These are phyloP conservation scores for Thymelicus acteon DNA, from an alignment of 2,888 invertebrate genomes.

Conservation along the genomic window DNA sequence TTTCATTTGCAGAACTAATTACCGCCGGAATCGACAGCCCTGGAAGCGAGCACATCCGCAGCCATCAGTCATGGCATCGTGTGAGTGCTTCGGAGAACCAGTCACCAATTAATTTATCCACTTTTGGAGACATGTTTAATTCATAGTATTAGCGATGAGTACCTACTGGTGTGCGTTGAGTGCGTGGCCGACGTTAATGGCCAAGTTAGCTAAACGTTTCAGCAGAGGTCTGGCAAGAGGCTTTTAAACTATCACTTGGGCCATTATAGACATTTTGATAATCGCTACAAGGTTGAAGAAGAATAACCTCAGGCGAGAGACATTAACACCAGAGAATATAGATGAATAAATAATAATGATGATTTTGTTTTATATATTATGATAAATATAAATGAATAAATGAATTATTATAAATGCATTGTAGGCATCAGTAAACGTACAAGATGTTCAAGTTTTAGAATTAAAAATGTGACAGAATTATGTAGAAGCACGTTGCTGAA, in stretches of 20 bases:
- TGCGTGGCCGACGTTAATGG: constrained; percentile 31
- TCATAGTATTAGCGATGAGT: constrained; percentile 47
- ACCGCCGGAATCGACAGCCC: constrained; percentile 42
- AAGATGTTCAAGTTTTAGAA: constrained; percentile 18
- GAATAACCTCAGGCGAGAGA: constrained; percentile 10
- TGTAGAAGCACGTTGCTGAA: neutral
- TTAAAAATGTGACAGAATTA: constrained; percentile 3
- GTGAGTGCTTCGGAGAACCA: constrained; percentile 58
- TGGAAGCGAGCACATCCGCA: constrained; percentile 46
- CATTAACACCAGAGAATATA: constrained; percentile 11
- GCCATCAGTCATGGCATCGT: constrained; percentile 44
- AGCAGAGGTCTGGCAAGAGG: constrained; percentile 19
- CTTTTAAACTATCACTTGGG: constrained; percentile 37
- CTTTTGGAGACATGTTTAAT: constrained; percentile 67
- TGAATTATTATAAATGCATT: constrained; percentile 8
- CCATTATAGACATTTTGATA: constrained; percentile 30
- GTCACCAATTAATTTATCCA: constrained; percentile 68
- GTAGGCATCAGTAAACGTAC: constrained; percentile 19
- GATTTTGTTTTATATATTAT: too few species aligned
- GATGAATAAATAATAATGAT: constrained; percentile 7
- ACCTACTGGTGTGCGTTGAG: constrained; percentile 12
- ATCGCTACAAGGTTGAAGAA: constrained; percentile 33
- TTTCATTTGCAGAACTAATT: neutral
- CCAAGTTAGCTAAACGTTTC: constrained; percentile 21
- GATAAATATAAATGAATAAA: constrained; percentile 15